phyloP scores from a whole-genome alignment of 1,140 invertebrate species.

The Tetramorium alpestre region DNA sequence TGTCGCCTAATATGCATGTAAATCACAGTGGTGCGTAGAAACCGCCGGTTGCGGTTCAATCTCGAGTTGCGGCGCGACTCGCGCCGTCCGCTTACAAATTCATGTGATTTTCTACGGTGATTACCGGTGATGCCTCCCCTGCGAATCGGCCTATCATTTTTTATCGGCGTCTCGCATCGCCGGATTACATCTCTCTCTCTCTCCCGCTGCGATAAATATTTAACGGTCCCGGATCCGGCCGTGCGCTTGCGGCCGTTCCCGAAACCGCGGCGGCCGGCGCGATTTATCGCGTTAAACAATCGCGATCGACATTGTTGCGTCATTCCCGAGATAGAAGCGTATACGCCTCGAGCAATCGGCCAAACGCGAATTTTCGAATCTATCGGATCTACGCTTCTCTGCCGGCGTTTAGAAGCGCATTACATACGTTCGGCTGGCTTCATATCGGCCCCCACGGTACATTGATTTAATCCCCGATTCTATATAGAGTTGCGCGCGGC shows the following conservation, averaged over 20 bases:
- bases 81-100: conserved; percentile 24
- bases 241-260: conserved; percentile 40
- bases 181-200: conserved; percentile 6
- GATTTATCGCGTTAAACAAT: conserved; percentile 61
- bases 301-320: conserved; percentile 51
- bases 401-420: conserved; percentile 65
- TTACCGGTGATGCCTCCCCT: conserved; percentile 33
- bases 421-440: conserved; percentile 71
- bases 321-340: conserved; percentile 44
- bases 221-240: not conserved
- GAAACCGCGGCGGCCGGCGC: conserved; percentile 47
- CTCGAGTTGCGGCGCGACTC: conserved; percentile 35
- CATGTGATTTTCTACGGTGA: conserved; percentile 51
- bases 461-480: conserved; percentile 75
- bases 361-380: conserved; percentile 72
- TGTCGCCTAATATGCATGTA: conserved; percentile 66
- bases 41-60: conserved; percentile 52
- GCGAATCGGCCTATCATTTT: conserved; percentile 47
- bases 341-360: conserved; percentile 59
- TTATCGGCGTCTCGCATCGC: conserved; percentile 38
- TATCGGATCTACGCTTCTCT: conserved; percentile 61
- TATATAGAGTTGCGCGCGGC: conserved; percentile 51
- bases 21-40: conserved; percentile 44
- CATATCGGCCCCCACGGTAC: conserved; percentile 73
- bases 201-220: conserved; percentile 42